phyloP scores from a whole-genome alignment of 2,888 invertebrate species.

The Eristalis arbustorum region DNA sequence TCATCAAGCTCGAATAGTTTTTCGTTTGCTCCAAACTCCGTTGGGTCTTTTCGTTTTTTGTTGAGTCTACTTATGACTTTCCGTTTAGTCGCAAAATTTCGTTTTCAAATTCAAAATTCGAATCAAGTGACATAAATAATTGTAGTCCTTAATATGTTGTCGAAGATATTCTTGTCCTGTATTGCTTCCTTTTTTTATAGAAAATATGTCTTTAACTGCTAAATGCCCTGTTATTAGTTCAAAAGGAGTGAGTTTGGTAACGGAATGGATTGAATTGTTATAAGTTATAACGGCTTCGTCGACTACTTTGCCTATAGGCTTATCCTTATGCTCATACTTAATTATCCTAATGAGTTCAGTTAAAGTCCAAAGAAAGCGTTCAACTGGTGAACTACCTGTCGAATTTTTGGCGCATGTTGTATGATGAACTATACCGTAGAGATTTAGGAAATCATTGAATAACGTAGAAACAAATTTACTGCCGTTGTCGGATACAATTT shows the following conservation, averaged over 20 bases:
- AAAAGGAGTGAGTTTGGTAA: slow-evolving; percentile 11
- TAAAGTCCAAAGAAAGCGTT: slow-evolving; percentile 47
- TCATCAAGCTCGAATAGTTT: no score
- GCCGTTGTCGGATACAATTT: background rate
- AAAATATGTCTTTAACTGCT: no score
- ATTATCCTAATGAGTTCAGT: slow-evolving; percentile 43
- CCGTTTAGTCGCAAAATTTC: no score
- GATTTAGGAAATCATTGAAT: slow-evolving; percentile 25
- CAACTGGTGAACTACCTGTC: slow-evolving; percentile 42
- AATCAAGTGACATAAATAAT: no score
- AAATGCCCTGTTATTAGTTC: background rate
- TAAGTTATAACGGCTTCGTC: background rate
- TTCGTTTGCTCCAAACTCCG: no score
- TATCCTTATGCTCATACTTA: background rate
- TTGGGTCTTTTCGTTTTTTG: no score
- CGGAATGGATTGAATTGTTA: background rate
- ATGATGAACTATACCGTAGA: slow-evolving; percentile 26
- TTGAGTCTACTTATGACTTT: no score
- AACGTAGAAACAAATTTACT: slow-evolving; percentile 23
- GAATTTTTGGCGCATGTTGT: slow-evolving; percentile 29
- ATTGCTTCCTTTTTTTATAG: no score
- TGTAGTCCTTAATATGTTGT: no score
- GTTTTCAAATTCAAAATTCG: no score
- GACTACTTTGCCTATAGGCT: no score
- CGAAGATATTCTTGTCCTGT: no score